Percentiles rank a stretch among this genome's conserved stretches.
These are phyloP conservation scores for Physocephala rufipes DNA, from an alignment of 2,888 invertebrate genomes.

Conservation along the genomic window DNA sequence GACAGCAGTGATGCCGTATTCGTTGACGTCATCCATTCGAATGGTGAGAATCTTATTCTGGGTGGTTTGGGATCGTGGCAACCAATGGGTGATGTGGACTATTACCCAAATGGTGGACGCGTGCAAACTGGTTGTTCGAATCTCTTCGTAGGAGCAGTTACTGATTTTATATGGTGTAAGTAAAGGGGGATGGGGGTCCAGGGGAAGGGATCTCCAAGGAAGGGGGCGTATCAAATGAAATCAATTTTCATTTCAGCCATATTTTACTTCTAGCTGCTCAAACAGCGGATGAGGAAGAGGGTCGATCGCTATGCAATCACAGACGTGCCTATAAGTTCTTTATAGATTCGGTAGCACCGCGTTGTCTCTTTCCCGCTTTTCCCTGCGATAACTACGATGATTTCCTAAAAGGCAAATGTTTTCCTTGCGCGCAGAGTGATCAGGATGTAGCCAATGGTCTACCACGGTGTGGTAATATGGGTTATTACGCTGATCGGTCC, in stretches of 20 bases:
- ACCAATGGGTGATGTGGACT: conserved; percentile 91
- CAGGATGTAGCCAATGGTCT: conserved; percentile 64
- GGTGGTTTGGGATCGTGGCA: conserved; percentile 89
- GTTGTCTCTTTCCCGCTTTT: conserved; percentile 92
- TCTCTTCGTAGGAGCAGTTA: conserved; percentile 89
- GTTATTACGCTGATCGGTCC: conserved; percentile 89
- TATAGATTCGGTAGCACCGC: conserved; percentile 90
- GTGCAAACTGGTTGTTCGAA: conserved; percentile 94
- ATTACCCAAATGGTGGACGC: conserved; percentile 90
- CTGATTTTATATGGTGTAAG: conserved; percentile 88
- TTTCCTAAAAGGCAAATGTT: conserved; percentile 81
- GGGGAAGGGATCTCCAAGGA: not conserved
- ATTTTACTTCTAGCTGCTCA: conserved; percentile 59
- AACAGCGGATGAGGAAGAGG: conserved; percentile 85
- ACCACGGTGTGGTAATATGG: conserved; percentile 87
- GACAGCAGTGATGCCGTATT: conserved; percentile 87
- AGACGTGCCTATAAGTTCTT: conserved; percentile 93
- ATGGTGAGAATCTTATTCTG: conserved; percentile 89
- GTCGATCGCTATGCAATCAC: conserved; percentile 91
- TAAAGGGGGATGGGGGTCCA: conserved; percentile 39
- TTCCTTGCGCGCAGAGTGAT: conserved; percentile 71
- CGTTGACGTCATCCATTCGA: conserved; percentile 93
- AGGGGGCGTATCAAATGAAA: not conserved
- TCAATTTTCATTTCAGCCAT: not conserved
- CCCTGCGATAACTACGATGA: conserved; percentile 86